Base-by-base conservation (phyloP, 1,140 invertebrate species). In the Prorops nasuta region DNA sequence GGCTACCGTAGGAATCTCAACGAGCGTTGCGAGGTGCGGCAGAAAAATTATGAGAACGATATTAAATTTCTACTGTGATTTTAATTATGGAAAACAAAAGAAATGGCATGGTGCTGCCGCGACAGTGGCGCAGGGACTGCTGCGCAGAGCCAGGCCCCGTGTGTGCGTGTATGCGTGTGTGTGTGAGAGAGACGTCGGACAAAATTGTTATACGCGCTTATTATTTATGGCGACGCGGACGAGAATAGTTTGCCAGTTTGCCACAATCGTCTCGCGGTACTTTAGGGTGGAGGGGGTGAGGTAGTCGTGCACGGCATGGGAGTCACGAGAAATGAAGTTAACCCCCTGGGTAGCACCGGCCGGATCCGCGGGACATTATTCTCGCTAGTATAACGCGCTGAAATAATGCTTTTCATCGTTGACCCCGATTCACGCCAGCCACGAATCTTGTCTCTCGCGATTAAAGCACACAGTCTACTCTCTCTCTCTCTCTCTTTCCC, bases 1-100 rank as follows among this genome's bases (percentile, higher is more conserved):
- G 53, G 52, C 44, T 56, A 50, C 43, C 60, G 50, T 46, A 56
- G 53, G 56, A 67, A 71, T 70, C 51, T 54, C 60, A 56, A 54
- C 54, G 54, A 59, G 54, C 19, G 50, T 16, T 24, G 43, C 24
- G 43, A 39, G 31, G 17, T n/a, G 45, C 37, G n/a, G 31, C n/a
- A 40, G 53, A 58, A 66, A 71, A 69, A 65, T 72, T 67, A 63
- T 58, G 56, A 59, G 54, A 54, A 36, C 28, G 52, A 65, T 67
- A 71, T 71, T 72, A 69, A 68, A 72, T 72, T 71, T 71, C 65
- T 64, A 62, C 59, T 63, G 54, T 51, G 58, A 67, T 63, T 74
- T 71, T 72, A 71, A 71, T 71, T 74, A 66, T 60, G 59, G 37
- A 60, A 67, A 60, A 69, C 49, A 61, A 66, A 67, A 55, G 59